Evolutionary conservation across 2,888 invertebrate genomes (phyloP), one percentile per base, ranked within the genome.

Genomic region (Nemotelus nigrinus): DNA sequence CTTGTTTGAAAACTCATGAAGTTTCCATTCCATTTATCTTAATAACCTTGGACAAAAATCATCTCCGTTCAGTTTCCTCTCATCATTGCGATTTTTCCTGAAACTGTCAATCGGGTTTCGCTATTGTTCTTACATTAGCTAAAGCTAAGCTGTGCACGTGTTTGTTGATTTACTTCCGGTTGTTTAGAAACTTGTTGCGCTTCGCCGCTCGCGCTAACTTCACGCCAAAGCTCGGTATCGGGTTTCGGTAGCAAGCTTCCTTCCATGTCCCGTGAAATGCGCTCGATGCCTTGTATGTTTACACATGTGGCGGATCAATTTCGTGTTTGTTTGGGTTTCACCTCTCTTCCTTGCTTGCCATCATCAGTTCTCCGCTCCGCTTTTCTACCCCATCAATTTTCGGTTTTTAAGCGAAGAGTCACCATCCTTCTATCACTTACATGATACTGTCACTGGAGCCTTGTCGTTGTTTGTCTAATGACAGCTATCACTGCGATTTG

Each of bases 121-220:
- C 8, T 68, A 68, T 68, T 50, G 44, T 50, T 68, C 44, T 41
- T 44, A 53, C 50, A 50, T 68, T 68, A 68, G 50, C 5, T 8
- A 3, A 43, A 63, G 43, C 43, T 43, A 10, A 74, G 41, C n/a
- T 44, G 57, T 57, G 57, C 77, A 77, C 77, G 77, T 77, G 77
- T 55, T 77, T 80, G 76, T 80, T 78, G 75, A 79, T 79, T 76
- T 77, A 80, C 81, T 80, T 77, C 79, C 80, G 81, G 81, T 77
- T 81, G 79, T 81, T 81, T 81, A 81, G 81, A 81, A 80, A 81
- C 81, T 79, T 81, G 81, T 81, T 81, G 81, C 81, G 80, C 77
- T 68, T 67, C 63, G 44, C 45, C 72, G 44, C 53, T 45, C 47
- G 39, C 47, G 67, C 67, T 58, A 58, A 72, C 53, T 72, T 72